Base-by-base conservation (phyloP, 2,888 invertebrate species). In the Nematopogon swammerdamellus region DNA sequence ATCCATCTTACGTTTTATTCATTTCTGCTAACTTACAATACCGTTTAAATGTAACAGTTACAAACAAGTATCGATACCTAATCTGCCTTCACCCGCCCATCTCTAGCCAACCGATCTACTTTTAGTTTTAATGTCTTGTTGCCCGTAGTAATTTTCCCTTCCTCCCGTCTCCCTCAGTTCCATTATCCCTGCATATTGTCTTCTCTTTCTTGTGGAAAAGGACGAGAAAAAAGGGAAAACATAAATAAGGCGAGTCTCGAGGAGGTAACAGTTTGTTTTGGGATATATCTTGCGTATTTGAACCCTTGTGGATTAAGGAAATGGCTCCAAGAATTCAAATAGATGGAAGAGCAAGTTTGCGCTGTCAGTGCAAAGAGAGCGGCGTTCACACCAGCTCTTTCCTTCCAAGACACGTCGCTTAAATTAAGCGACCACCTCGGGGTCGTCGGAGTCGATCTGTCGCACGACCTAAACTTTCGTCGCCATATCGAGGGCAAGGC, bases 61-160 rank as follows among this genome's bases (percentile, higher is more conserved):
- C 25, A 14, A 36, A 36, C 36, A 14, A 36, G 36, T 25, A 6
- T 14, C 36, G 6, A 36, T 14, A 14, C 36, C 8, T 14, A 36
- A 4, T 6, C 5, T 25, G 5, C 4, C 8, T 14, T 3, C 36
- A 36, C n/a, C 36, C 36, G 36, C 36, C 8, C 36, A 14, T 14
- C 36, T 36, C n/a, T 36, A 36, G 11, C 14, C 36, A 14, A 36
- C 36, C 36, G 36, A 36, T 44, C 18, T 14, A 19, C 44, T 44
- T 44, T 44, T 44, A 44, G 44, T 44, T 44, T 44, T 44, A 44
- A 44, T 44, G 44, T 17, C 44, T 44, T 44, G 44, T 44, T 44
- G 44, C 16, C 44, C 44, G 44, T 44, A 44, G 44, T 44, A 6
- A 44, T 44, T 44, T 19, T 44, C 18, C 18, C 18, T 6, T n/a